Conservation (phyloP, 2,797 vertebrate species). For the Acanthiza pusilla region DNA sequence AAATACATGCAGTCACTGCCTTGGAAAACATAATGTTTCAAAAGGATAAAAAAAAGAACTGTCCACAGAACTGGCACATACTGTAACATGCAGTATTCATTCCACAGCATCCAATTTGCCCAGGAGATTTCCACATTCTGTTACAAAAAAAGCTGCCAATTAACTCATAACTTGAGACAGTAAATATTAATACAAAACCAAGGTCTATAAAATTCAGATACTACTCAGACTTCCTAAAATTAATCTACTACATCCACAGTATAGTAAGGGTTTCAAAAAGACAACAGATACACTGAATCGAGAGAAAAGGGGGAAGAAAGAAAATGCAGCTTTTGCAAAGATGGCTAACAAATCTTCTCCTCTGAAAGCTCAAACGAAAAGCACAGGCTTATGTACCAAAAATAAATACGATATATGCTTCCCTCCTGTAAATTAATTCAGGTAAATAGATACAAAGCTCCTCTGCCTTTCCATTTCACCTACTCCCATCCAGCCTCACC, state of each 20-base stretch:
- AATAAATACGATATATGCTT: not conserved
- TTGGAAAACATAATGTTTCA: not conserved
- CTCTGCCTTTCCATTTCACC: not conserved
- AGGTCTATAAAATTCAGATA: not conserved
- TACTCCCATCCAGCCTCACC: not conserved
- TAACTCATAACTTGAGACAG: not conserved
- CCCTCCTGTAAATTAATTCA: not conserved
- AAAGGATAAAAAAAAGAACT: not conserved
- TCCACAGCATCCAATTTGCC: not conserved
- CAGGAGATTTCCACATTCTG: not conserved
- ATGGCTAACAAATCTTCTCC: not conserved
- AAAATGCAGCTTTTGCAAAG: not conserved
- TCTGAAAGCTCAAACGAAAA: not conserved
- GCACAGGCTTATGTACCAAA: not conserved
- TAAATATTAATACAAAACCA: not conserved
- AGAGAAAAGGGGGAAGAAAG: not conserved
- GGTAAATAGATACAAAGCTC: not conserved
- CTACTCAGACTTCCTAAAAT: not conserved
- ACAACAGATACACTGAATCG: not conserved
- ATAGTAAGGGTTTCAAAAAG: not conserved
- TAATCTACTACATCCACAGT: not conserved
- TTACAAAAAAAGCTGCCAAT: not conserved
- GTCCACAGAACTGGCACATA: not conserved
- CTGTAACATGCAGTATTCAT: not conserved
- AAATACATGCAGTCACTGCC: not conserved